Evolutionary conservation across 1,140 invertebrate species (phyloP), one percentile per base, ranked within the genome.

Genomic region (Grapholita molesta): DNA sequence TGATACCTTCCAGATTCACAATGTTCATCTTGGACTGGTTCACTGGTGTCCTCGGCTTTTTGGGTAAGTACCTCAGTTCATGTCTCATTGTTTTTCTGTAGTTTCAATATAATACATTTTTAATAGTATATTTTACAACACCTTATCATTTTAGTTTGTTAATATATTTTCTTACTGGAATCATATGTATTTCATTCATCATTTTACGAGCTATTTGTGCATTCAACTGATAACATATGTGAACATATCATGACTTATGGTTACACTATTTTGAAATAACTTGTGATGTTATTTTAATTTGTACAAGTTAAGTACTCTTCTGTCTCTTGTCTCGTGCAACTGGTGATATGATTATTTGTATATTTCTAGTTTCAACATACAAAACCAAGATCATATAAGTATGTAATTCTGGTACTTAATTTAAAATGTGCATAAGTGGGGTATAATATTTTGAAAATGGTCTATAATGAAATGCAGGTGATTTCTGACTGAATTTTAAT

Each of bases 21-120:
- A 99, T 99, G 98, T 99, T 99, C 95, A 95, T 99, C 92, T 98
- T 96, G 96, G 98, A 99, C 89, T 99, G 98, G 98, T 97, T 99
- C 91, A 97, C 97, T 85, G 97, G 97, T 85, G 96, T 99, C 86
- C 94, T 99, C 82, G 97, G 97, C 92, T 99, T 97, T 93, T 95
- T 99, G 89, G 98, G 98, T 99, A 92, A 96, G 95, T 95, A 72
- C 66, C 72, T 42, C 42, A 21, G 15, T 48, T 48, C 0, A 8
- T 48, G 8, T 48, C 15, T n/a, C 18, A 21, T 48, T 48, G 42
- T 48, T 48, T 48, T 18, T 18, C 42, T 15, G 42, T 9, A 48
- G 42, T 48, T 48, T 15, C n/a, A 48, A 18, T 5, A 6, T 38
- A n/a, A 5, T 24, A 61, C 74, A 25, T 70, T 64, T 67, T 52